A percentile compares a stretch with the other conserved stretches of the same genome.
Conservation (phyloP, 2,113 vertebrate species). For the Mola mola region DNA sequence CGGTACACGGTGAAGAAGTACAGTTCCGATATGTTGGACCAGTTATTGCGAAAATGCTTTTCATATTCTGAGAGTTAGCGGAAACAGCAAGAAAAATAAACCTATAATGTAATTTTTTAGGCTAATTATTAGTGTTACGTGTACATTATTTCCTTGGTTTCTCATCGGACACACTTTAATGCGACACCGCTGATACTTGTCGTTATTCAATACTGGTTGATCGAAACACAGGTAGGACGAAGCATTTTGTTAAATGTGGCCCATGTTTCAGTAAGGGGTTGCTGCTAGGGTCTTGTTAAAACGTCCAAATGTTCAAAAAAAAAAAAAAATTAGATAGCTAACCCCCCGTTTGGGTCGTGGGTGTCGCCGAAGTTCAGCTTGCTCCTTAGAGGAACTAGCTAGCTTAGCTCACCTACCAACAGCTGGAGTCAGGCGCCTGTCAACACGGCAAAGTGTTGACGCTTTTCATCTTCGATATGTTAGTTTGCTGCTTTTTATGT, state of each 20-base stretch:
- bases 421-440: constrained; percentile 59
- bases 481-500: background rate
- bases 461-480: background rate
- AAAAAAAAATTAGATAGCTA: background rate
- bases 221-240: constrained; percentile 54
- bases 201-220: constrained; percentile 65
- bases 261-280: rapidly evolving
- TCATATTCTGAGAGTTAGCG: background rate
- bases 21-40: background rate
- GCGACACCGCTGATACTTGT: constrained; percentile 55
- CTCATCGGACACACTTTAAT: constrained; percentile 33
- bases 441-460: constrained; percentile 27
- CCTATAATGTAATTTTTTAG: background rate
- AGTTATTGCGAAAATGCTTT: background rate
- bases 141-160: constrained; percentile 9
- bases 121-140: background rate
- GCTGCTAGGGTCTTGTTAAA: background rate
- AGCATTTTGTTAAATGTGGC: background rate
- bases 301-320: background rate
- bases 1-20: rapidly evolving
- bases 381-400: constrained; percentile 33
- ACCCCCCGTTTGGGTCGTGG: background rate
- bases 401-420: constrained; percentile 46
- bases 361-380: constrained; percentile 10
- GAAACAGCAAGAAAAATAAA: background rate